phyloP scores from a whole-genome alignment of 2,113 vertebrate species.

The Hylia prasina region DNA sequence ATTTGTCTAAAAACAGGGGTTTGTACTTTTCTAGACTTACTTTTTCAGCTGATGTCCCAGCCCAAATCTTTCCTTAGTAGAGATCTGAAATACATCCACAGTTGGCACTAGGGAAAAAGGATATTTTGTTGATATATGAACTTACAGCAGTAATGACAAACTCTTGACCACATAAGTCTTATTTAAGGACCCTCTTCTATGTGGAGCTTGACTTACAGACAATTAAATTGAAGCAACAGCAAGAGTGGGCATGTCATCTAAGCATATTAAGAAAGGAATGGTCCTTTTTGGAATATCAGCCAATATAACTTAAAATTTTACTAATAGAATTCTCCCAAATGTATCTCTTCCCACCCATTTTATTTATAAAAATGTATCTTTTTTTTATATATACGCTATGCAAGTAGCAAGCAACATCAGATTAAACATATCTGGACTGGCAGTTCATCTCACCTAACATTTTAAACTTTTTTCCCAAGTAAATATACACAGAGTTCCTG shows the following conservation, averaged over 20 bases:
- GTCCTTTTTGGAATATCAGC: neutral
- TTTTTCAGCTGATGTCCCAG: slow-evolving; percentile 90
- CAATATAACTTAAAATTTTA: neutral
- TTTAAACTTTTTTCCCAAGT: neutral
- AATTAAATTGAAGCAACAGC: neutral
- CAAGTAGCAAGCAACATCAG: neutral
- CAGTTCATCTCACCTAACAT: neutral
- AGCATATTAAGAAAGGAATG: neutral
- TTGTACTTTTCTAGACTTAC: slow-evolving; percentile 68
- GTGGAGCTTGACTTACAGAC: neutral
- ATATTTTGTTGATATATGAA: neutral
- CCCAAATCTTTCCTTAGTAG: slow-evolving; percentile 87
- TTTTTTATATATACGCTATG: neutral
- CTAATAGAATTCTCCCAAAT: neutral
- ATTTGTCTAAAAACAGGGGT: neutral
- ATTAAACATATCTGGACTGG: neutral
- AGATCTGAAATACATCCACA: slow-evolving; percentile 90
- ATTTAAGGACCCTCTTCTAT: neutral
- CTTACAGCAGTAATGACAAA: neutral
- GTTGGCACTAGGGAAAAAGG: slow-evolving; percentile 77
- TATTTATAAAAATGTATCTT: neutral
- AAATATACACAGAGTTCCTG: neutral
- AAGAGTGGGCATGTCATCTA: neutral
- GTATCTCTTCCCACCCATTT: neutral
- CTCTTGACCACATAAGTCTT: fast-evolving